Evolutionary conservation across 1,140 invertebrate genomes (phyloP), one percentile per base, ranked within the genome.

Genomic region (Ruditapes philippinarum): DNA sequence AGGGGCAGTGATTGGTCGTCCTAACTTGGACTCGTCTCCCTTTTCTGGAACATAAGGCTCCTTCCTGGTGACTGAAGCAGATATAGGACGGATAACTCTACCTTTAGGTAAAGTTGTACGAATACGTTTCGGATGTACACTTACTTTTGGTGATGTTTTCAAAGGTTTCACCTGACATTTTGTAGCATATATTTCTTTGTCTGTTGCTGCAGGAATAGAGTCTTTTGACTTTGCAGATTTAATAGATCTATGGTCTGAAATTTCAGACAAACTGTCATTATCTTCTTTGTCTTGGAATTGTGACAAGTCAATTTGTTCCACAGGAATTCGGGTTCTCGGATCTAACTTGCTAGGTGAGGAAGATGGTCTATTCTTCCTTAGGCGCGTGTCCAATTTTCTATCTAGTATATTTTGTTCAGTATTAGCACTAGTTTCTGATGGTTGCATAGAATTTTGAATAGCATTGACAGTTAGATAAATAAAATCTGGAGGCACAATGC

Each of bases 311-410:
- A 95, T 74, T 74, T 95, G 89, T 62, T 93, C 93, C 0, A 94
- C 87, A 17, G 94, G 91, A 49, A 95, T 90, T 92, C 94, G 95
- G 12, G 94, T 94, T 33, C 94, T 91, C 0, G 95, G 94, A 88
- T 96, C 95, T 36, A 96, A 94, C 62, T 93, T 94, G 76, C 94
- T 92, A 25, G 95, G 95, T 33, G 95, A 95, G 31, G 95, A 95
- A 7, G 90, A 91, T 1, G 95, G 95, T 79, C 95, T 91, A 51
- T 93, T 92, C 33, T 68, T 85, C 19, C 85, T 38, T 38, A 74
- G 54, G 31, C 81, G 51, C 11, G 91, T 82, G 54, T 92, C 89
- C 14, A 86, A 22, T 14, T 40, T 36, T 0, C 42, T 42, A 42
- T 89, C 93, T 62, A 89, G 81, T 22, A 92, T 89, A 79, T 95